These are phyloP conservation scores for Urosaurus nigricauda DNA, from an alignment of 2,797 vertebrate genomes.

Conservation along the genomic window DNA sequence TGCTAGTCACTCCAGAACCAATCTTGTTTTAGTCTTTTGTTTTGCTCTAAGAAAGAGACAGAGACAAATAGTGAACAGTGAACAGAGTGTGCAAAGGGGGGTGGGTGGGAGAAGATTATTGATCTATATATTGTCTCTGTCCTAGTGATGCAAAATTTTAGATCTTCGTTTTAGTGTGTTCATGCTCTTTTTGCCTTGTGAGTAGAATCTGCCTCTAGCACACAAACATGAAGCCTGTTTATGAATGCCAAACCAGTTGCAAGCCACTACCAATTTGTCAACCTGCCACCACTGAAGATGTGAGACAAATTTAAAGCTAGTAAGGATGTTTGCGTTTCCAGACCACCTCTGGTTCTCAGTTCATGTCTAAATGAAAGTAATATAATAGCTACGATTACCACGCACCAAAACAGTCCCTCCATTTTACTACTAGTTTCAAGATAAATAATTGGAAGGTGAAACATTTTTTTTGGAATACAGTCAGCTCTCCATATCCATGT, in stretches of 20 bases:
- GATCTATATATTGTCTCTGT: background rate
- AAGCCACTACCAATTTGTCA: constrained; percentile 23
- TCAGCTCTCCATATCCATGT: too few species aligned
- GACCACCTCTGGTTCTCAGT: background rate
- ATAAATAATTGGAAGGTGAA: background rate
- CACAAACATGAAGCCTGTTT: constrained; percentile 9
- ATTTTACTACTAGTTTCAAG: background rate
- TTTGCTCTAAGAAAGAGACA: background rate
- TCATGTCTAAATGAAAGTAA: background rate
- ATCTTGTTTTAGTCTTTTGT: background rate
- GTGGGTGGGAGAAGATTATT: background rate
- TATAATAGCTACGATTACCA: too few species aligned
- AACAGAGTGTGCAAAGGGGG: too few species aligned
- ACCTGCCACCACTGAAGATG: constrained; percentile 16
- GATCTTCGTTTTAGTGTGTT: background rate
- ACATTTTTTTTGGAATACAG: background rate
- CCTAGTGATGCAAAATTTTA: background rate
- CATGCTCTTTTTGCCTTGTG: background rate
- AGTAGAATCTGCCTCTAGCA: constrained; percentile 1
- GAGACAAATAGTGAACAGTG: background rate
- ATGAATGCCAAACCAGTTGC: constrained; percentile 28
- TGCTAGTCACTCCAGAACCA: background rate
- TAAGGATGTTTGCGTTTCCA: background rate
- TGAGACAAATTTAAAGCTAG: constrained; percentile 8
- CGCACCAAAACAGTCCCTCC: background rate